Base-by-base conservation (phyloP, 2,797 vertebrate genomes). In the Macropus fuliginosus region DNA sequence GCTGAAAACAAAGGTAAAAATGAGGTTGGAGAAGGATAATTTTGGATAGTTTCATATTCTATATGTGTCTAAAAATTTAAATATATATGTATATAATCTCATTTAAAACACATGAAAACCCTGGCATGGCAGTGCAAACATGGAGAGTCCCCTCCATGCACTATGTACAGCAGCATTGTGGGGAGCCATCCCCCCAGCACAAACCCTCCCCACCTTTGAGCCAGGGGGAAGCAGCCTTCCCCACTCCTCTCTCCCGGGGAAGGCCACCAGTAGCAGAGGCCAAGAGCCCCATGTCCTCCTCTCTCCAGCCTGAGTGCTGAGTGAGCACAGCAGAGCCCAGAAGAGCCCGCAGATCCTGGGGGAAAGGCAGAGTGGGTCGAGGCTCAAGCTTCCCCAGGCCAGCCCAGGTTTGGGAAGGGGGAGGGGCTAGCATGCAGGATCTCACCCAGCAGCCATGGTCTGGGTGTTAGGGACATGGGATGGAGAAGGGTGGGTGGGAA, bases 71-170 rank as follows among this genome's bases (percentile, higher is more conserved):
- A 29, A 95, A 87, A 55, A 55, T 91, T 90, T 93, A 95, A 94
- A 96, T 66, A 54, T 56, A 59, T 92, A 34, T 54, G 13, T 98
- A 98, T 97, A 96, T 97, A 87, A 96, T 96, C 91, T 96, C 93
- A 98, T 96, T 98, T 97, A 98, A 98, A 98, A 98, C 98, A 97
- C 98, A 98, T 98, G 96, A 98, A 98, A 97, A 98, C 98, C 97
- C 97, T 99, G 98, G 98, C 98, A 98, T 98, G 98, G 98, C 98
- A 99, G 99, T 99, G 99, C 99, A 99, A 99, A 99, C 98, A 96
- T 8, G 74, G 46, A 29, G 56, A n/a, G 52, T 16, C 31, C 40
- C 40, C 74, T 50, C 40, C 40, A 87, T 87, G 74, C 74, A 0
- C 40, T 87, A 87, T 50, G 40, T 87, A 87, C 74, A 87, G 40